phyloP scores from a whole-genome alignment of 2,797 vertebrate genomes.

The Botia kubotai region DNA sequence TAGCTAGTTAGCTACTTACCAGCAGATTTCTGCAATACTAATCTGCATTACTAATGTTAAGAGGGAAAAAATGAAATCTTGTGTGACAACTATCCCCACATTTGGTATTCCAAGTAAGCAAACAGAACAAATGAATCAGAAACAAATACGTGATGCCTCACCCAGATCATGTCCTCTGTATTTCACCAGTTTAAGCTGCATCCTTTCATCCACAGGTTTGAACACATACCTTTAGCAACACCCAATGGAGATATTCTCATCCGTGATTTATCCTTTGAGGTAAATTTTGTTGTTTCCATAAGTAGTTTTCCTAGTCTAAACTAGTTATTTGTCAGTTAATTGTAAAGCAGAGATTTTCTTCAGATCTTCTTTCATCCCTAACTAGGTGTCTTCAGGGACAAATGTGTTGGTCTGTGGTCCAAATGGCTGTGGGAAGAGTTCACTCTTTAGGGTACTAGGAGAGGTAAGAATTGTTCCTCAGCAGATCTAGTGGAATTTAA shows the following conservation, averaged over 20 bases:
- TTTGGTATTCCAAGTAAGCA: not conserved
- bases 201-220: constrained; percentile 83
- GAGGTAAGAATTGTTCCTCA: constrained; percentile 82
- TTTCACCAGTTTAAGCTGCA: not conserved
- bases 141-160: not conserved
- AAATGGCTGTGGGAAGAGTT: constrained; percentile 89
- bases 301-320: not conserved
- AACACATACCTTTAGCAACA: constrained; percentile 90
- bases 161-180: not conserved
- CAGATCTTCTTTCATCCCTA: constrained; percentile 5
- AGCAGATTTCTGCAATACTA: not conserved
- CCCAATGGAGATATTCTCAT: constrained; percentile 96
- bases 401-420: constrained; percentile 89
- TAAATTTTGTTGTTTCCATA: constrained; percentile 62
- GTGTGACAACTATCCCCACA: not conserved
- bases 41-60: not conserved
- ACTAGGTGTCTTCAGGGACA: constrained; percentile 84
- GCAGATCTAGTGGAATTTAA: not conserved
- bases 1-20: not conserved
- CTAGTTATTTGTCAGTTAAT: not conserved
- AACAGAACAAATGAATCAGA: not conserved
- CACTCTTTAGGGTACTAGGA: constrained; percentile 86
- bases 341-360: constrained; percentile 1
- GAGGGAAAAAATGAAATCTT: not conserved
- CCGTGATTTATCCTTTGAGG: constrained; percentile 91